These are phyloP conservation scores for Lasioglossum figueresi DNA, from an alignment of 2,888 invertebrate species.

Conservation along the genomic window DNA sequence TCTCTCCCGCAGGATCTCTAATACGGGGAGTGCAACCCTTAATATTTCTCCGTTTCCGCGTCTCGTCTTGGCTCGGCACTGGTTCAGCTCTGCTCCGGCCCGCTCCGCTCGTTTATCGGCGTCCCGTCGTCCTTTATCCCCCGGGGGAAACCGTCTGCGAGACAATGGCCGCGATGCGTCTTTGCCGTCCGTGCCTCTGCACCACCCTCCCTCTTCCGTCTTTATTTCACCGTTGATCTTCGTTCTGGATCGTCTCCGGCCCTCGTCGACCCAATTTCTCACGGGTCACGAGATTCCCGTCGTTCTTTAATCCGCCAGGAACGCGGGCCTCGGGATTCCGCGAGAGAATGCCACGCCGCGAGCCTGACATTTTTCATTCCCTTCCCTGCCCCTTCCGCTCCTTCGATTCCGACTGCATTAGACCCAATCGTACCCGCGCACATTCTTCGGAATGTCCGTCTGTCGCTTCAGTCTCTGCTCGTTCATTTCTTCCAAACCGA, in stretches of 20 bases:
- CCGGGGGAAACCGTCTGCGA: slow-evolving; percentile 16
- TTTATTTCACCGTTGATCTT: slow-evolving; percentile 16
- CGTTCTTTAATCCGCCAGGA: slow-evolving; percentile 9
- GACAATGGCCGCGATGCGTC: slow-evolving; percentile 50
- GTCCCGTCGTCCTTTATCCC: slow-evolving; percentile 26
- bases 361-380: background rate
- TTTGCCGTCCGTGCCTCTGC: background rate
- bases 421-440: background rate
- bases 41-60: slow-evolving; percentile 69
- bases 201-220: background rate
- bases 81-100: background rate
- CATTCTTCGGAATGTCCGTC: background rate
- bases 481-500: background rate
- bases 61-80: background rate
- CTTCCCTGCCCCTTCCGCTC: background rate
- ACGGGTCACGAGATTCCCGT: slow-evolving; percentile 19
- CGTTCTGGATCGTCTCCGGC: background rate
- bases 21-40: slow-evolving; percentile 71
- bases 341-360: background rate
- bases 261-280: slow-evolving; percentile 15
- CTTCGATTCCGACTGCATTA: background rate
- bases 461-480: background rate
- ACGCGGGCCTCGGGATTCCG: background rate
- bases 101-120: slow-evolving; percentile 23
- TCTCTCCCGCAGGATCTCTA: slow-evolving; percentile 58